Conservation (phyloP, 2,797 vertebrate species). For the Helicolenus hilgendorfi region DNA sequence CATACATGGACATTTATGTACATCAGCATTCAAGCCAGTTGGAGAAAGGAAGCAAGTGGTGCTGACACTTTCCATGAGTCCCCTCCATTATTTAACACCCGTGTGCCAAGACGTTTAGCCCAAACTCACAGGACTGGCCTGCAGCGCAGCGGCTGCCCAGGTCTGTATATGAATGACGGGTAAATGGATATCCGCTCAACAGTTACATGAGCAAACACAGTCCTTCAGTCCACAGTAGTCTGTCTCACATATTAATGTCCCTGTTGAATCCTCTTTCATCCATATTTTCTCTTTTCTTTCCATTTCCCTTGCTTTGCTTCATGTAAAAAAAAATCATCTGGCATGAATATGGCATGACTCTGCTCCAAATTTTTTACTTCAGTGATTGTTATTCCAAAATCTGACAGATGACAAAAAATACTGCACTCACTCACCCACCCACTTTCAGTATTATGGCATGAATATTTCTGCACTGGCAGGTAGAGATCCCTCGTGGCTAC, state of each 20-base stretch:
- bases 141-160: conserved; percentile 34
- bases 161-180: conserved; percentile 39
- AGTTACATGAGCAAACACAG: conserved; percentile 31
- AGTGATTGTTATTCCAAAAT: conserved; percentile 50
- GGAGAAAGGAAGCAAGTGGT: conserved; percentile 55
- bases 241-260: conserved; percentile 18
- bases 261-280: conserved; percentile 26
- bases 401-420: conserved; percentile 65
- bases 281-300: conserved; percentile 34
- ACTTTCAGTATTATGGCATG: conserved; percentile 36
- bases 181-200: conserved; percentile 45
- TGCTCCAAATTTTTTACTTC: conserved; percentile 48
- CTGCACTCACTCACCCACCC: conserved; percentile 35
- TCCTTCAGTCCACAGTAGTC: neutral
- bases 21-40: conserved; percentile 68
- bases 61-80: conserved; percentile 82
- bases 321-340: conserved; percentile 27
- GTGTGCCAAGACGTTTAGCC: conserved; percentile 21
- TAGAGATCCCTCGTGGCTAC: conserved; percentile 48
- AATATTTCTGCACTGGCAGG: conserved; percentile 61
- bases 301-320: conserved; percentile 35
- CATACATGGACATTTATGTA: conserved; percentile 82
- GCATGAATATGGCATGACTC: conserved; percentile 42
- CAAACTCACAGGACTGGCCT: conserved; percentile 6
- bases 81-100: conserved; percentile 75